Percentiles rank a stretch among this genome's conserved stretches.
phyloP scores from a whole-genome alignment of 2,113 vertebrate species.

The Nipponia nippon region DNA sequence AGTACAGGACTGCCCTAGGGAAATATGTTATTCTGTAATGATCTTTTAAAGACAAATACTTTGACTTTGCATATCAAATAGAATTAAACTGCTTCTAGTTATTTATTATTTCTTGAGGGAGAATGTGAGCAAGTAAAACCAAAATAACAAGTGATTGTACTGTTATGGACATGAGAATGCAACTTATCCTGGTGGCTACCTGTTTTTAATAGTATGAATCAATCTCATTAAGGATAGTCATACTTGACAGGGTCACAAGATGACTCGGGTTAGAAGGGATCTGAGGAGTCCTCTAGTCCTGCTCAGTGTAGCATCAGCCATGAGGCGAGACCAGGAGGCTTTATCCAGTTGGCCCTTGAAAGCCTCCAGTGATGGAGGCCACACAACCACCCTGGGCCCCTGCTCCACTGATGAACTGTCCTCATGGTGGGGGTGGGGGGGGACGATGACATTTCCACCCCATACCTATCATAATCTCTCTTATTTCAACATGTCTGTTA shows the following conservation, averaged over 20 bases:
- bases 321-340: neutral
- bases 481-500: neutral
- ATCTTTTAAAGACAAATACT: neutral
- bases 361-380: neutral
- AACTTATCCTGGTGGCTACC: neutral
- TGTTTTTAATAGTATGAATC: neutral
- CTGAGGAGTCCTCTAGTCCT: neutral
- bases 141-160: neutral
- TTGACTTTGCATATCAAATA: neutral
- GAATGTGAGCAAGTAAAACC: neutral
- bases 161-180: neutral
- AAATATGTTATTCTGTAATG: neutral
- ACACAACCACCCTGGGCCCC: neutral
- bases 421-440: too few species aligned
- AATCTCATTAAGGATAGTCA: neutral
- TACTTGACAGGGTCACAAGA: neutral
- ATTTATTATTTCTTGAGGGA: neutral
- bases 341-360: neutral
- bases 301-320: neutral
- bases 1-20: neutral
- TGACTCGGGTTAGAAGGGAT: neutral
- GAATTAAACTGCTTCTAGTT: neutral
- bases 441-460: too few species aligned
- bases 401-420: neutral
- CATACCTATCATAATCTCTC: neutral